Evolutionary conservation across 1,140 invertebrate species (phyloP), one percentile per base, ranked within the genome.

Genomic region (Cydia strobilella): DNA sequence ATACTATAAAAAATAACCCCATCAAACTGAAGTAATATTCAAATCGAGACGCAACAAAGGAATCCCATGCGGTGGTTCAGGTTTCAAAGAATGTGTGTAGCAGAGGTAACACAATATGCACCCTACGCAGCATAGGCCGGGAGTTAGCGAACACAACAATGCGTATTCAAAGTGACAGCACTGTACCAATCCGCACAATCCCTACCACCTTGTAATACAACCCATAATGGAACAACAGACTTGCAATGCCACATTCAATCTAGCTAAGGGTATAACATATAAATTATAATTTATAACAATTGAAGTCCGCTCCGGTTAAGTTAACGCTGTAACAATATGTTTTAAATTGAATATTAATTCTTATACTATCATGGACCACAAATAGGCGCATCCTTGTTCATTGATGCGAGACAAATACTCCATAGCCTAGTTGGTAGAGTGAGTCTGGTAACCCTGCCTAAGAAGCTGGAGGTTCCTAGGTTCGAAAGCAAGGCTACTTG

Each of bases 1-100:
- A 87, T 84, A 86, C 84, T 85, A 85, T 85, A 80, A 83, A 79
- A 81, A 80, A 84, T 82, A 82, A 82, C 80, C 65, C 83, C 84
- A 87, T 86, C 86, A 85, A 80, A 85, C 86, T 86, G 83, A 84
- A 84, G 86, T 83, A 85, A 89, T 90, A 91, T 91, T 91, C 88
- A 90, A 90, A 90, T 90, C 81, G 83, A 81, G 79, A 80, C 80
- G 83, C 84, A 86, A 90, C 88, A 91, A 91, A 90, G 87, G 87
- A 88, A 86, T 90, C 86, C 86, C 83, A 84, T 84, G 80, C 54
- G 80, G 77, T 75, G 79, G 88, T 79, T 91, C 86, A 83, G 79
- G 85, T 91, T 91, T 82, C 90, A 89, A 86, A 88, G 88, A 88
- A 84, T 84, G 84, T 82, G 82, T 85, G 76, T 84, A 81, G 74